A percentile compares a stretch with the other conserved stretches of the same genome.
phyloP scores from a whole-genome alignment of 2,888 invertebrate genomes.

The Agrotis exclamationis region DNA sequence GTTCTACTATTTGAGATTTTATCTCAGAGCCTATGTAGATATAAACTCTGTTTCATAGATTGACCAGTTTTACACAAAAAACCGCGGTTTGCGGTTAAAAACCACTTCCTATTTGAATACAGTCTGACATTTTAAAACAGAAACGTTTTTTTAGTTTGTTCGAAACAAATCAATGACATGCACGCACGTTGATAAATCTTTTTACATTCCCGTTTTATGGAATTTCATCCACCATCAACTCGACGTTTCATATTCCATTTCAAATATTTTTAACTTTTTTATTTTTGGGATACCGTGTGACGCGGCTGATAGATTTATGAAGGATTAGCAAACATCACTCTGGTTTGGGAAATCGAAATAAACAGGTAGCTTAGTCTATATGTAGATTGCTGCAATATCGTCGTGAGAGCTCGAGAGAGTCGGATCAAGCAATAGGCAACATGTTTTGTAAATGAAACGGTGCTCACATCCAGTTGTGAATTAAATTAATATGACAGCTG shows the following conservation, averaged over 20 bases:
- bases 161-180: not conserved
- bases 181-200: not conserved
- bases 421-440: not conserved
- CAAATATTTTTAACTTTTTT: not conserved
- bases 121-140: not conserved
- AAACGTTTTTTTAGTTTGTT: not conserved
- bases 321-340: not conserved
- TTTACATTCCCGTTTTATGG: not conserved
- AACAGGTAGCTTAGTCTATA: not conserved
- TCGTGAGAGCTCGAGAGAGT: no score
- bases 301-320: not conserved
- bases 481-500: conserved; percentile 3
- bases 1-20: not conserved
- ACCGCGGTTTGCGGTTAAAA: not conserved
- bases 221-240: not conserved
- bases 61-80: not conserved
- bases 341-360: not conserved
- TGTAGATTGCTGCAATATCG: not conserved
- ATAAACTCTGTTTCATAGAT: not conserved
- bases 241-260: not conserved
- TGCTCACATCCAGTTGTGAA: not conserved
- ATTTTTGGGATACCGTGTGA: not conserved
- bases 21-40: not conserved
- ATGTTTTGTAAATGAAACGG: not conserved
- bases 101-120: not conserved